Percentiles rank a stretch among this genome's conserved stretches.
phyloP scores from a whole-genome alignment of 2,797 vertebrate species.

The Falco biarmicus region DNA sequence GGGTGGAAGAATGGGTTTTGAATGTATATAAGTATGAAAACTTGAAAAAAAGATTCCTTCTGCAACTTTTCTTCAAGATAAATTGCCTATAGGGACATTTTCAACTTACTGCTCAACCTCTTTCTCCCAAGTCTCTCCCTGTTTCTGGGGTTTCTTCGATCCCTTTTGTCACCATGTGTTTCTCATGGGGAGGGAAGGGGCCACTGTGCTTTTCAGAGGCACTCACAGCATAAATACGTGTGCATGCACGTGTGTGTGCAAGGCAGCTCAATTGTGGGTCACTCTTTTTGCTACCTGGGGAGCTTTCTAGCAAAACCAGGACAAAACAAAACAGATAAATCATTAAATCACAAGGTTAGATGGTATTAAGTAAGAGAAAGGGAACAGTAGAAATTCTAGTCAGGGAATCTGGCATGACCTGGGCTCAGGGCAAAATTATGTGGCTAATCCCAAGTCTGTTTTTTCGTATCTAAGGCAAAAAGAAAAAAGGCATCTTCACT shows the following conservation, averaged over 20 bases:
- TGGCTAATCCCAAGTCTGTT: neutral
- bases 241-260: neutral
- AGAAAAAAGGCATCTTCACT: neutral
- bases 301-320: neutral
- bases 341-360: neutral
- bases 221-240: neutral
- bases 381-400: neutral
- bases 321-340: neutral
- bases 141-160: neutral
- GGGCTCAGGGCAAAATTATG: neutral
- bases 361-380: neutral
- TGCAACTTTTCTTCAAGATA: neutral
- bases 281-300: neutral
- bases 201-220: neutral
- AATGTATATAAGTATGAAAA: neutral
- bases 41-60: neutral
- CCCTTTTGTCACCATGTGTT: neutral
- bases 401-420: neutral
- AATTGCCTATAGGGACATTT: neutral
- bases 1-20: neutral
- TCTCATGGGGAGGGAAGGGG: neutral
- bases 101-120: neutral
- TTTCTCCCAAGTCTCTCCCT: neutral
- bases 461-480: neutral
- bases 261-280: neutral